phyloP scores from a whole-genome alignment of 2,888 invertebrate species.

The Incurvaria masculella region DNA sequence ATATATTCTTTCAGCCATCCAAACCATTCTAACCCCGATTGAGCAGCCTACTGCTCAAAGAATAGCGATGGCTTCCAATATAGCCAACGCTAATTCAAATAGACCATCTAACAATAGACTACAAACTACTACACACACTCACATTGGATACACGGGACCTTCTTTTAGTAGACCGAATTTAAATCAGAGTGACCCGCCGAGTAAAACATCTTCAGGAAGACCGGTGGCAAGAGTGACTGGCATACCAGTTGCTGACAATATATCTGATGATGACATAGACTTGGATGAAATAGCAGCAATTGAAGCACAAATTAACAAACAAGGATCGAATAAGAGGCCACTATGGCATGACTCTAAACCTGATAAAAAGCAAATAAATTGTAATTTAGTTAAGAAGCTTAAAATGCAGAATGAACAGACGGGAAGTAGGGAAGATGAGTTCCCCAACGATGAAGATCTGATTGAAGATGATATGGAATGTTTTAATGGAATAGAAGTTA shows the following conservation, averaged over 20 bases:
- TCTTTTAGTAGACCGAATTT: neutral
- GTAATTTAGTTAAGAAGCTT: neutral
- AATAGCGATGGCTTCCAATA: no score
- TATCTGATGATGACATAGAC: conserved; percentile 37
- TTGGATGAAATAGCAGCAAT: conserved; percentile 34
- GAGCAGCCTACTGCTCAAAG: no score
- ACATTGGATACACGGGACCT: neutral
- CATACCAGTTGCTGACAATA: conserved; percentile 24
- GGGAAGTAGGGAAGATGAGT: conserved; percentile 26
- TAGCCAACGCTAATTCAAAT: no score
- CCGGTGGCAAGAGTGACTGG: conserved; percentile 26
- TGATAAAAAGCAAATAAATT: no score
- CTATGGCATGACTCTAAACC: conserved; percentile 14
- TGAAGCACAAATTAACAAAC: conserved; percentile 29
- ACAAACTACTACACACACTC: neutral
- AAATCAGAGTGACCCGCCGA: conserved; percentile 16
- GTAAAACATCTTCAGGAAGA: conserved; percentile 17
- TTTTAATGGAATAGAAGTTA: conserved; percentile 29
- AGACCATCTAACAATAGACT: neutral
- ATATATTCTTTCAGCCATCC: no score
- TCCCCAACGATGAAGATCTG: conserved; percentile 32
- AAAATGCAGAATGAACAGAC: conserved; percentile 3
- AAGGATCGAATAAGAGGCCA: conserved; percentile 23
- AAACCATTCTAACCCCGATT: no score
- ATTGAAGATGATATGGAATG: conserved; percentile 36